A percentile compares a stretch with the other conserved stretches of the same genome.
phyloP scores from a whole-genome alignment of 2,888 invertebrate genomes.

The Eulithis prunata region DNA sequence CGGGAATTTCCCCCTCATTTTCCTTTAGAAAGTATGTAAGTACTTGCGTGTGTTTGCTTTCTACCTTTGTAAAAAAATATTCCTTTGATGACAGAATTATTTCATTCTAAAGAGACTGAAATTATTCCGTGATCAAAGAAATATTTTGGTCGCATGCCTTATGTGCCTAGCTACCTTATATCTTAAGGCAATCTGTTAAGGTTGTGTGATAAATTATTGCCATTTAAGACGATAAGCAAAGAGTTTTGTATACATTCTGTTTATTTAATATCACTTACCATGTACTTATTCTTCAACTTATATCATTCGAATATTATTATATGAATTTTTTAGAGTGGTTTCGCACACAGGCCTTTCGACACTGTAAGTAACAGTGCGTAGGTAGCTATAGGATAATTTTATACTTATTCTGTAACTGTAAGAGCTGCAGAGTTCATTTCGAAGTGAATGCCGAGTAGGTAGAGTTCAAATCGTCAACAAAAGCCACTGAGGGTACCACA shows the following conservation, averaged over 20 bases:
- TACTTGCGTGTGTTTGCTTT: slow-evolving; percentile 27
- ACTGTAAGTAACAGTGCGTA: no score
- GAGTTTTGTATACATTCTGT: neutral
- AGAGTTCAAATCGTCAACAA: slow-evolving; percentile 26
- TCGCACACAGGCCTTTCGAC: no score
- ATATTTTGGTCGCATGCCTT: slow-evolving; percentile 24
- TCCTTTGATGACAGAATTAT: slow-evolving; percentile 3
- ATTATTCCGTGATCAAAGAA: slow-evolving; percentile 28
- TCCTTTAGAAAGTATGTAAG: slow-evolving; percentile 17
- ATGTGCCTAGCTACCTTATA: neutral
- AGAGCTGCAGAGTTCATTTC: slow-evolving; percentile 11
- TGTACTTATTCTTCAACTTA: no score
- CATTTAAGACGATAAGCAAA: neutral
- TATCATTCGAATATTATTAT: no score
- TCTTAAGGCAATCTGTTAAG: neutral
- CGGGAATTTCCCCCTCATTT: slow-evolving; percentile 15
- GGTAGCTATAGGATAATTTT: no score
- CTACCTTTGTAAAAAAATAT: slow-evolving; percentile 11
- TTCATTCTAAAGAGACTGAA: slow-evolving; percentile 15
- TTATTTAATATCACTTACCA: no score
- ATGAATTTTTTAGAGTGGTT: no score
- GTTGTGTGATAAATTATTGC: neutral
- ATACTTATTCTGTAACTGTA: no score
- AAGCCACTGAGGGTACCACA: neutral
- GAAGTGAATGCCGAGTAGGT: slow-evolving; percentile 16